Evolutionary conservation across 1,140 invertebrate species (phyloP).

Genomic region (Anastrepha obliqua): DNA sequence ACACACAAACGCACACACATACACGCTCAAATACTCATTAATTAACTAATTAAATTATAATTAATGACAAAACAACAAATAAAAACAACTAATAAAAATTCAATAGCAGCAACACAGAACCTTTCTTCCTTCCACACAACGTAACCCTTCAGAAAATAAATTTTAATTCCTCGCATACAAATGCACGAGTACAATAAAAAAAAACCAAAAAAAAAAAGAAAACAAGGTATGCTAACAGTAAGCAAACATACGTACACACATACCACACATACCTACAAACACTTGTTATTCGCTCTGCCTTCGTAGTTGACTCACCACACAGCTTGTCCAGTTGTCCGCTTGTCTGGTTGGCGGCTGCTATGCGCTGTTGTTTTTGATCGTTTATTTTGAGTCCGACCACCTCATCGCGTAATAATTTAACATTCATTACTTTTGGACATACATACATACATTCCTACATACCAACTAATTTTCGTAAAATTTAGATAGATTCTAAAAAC

Average conservation of each 20-base stretch:
- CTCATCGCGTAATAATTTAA: background rate
- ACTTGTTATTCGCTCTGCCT: background rate
- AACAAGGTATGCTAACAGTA: background rate
- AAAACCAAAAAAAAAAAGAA: no score
- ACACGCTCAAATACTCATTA: background rate
- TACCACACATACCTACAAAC: background rate
- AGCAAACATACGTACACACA: background rate
- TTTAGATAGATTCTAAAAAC: constrained; percentile 25
- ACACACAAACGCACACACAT: background rate
- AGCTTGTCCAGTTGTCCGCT: background rate
- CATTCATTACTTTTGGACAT: background rate
- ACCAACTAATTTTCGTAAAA: constrained; percentile 26
- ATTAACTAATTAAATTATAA: constrained; percentile 39
- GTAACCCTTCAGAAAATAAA: background rate
- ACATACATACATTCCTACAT: background rate
- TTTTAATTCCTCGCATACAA: background rate
- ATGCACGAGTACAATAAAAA: no score
- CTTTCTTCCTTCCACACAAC: background rate
- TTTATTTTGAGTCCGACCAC: background rate
- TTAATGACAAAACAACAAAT: constrained; percentile 34
- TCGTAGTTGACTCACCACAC: constrained; percentile 25
- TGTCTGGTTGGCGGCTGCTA: background rate
- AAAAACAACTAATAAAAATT: constrained; percentile 52
- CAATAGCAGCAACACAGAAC: background rate
- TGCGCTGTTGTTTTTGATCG: background rate